Base-by-base conservation (phyloP, 2,113 vertebrate genomes). In the Shinisaurus crocodilurus region DNA sequence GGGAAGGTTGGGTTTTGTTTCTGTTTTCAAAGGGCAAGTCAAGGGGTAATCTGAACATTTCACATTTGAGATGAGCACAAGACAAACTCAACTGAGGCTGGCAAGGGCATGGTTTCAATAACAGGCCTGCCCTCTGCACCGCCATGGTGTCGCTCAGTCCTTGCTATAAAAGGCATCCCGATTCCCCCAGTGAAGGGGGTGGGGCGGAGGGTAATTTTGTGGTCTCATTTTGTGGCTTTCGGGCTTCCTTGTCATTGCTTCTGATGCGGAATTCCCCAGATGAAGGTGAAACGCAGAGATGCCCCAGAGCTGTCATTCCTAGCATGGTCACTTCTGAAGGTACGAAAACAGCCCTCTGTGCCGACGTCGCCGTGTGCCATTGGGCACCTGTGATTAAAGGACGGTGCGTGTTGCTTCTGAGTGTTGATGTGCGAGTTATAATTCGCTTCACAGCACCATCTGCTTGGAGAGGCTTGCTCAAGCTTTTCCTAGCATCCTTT, bases 391-490 rank as follows among this genome's bases (percentile, higher is more conserved):
- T 92, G 92, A 92, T 95, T 92, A 95, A 95, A 93, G 92, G 85
- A 91, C 93, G 94, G 90, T 92, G 94, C 92, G 85, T 88, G 92
- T 92, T 94, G 93, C 90, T 87, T 90, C 88, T 88, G 54, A 23
- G 37, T 91, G 91, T 90, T 85, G 87, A 91, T 92, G 86, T 95
- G 92, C 91, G 85, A 90, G 89, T 91, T 92, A 92, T 95, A 95
- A 95, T 95, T 96, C 93, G 95, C 94, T 96, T 95, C 93, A 90
- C 90, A 93, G 94, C 95, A 95, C 95, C 95, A 95, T 96, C 95
- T 96, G 95, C 93, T 95, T 92, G 88, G 93, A 76, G 81, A 93
- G 94, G 90, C 96, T 93, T 89, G 91, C 92, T 92, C 92, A 94
- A 94, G 95, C 94, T 94, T 93, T 87, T 76, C 0, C 1, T 88